phyloP scores from a whole-genome alignment of 2,888 invertebrate genomes.

The Nephrotoma flavescens region DNA sequence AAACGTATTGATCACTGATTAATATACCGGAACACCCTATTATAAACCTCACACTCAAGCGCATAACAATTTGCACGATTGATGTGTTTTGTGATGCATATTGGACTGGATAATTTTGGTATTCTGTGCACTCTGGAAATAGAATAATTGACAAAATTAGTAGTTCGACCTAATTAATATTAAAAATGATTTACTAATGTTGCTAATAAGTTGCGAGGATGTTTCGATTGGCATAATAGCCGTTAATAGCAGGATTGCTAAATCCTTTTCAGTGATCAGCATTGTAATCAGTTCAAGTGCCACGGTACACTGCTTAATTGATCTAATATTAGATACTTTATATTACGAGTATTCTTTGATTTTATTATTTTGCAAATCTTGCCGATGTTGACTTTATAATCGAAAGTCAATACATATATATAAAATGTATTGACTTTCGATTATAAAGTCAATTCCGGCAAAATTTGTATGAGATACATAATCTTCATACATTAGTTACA shows the following conservation, averaged over 20 bases:
- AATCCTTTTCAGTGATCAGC: not conserved
- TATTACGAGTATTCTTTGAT: not conserved
- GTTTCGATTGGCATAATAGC: not conserved
- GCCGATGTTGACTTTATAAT: not conserved
- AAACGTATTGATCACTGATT: not conserved
- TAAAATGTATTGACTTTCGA: not conserved
- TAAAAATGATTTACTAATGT: not conserved
- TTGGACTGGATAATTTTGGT: not conserved
- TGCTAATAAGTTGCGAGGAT: not conserved
- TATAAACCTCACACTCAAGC: not conserved
- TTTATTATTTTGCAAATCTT: not conserved
- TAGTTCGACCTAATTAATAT: not conserved
- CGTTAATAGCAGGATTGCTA: not conserved
- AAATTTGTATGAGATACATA: too few relatives aligned
- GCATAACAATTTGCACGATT: not conserved
- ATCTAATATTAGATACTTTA: not conserved
- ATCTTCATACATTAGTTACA: too few relatives aligned
- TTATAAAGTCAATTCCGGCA: not conserved
- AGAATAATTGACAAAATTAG: not conserved
- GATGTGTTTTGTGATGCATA: not conserved
- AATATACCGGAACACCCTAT: not conserved
- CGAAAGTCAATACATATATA: not conserved
- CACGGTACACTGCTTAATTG: too few relatives aligned
- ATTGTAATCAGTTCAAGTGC: not conserved
- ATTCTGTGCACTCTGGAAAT: not conserved